Evolutionary conservation across 2,888 invertebrate species (phyloP).

Genomic region (Trisateles emortualis): DNA sequence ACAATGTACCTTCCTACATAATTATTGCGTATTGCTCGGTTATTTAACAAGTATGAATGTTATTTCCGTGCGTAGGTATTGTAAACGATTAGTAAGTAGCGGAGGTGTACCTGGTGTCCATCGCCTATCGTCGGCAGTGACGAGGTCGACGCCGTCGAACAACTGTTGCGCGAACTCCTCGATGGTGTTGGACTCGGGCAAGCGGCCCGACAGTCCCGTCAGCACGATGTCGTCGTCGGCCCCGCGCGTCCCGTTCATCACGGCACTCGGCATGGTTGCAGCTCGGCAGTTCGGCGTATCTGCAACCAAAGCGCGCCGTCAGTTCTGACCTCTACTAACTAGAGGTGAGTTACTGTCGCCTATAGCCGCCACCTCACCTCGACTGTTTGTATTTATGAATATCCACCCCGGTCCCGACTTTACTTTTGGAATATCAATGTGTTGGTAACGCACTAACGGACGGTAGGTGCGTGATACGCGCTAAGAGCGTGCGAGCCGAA

Average conservation of each 20-base stretch:
- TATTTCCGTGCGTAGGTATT: not conserved
- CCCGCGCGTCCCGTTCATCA: conserved; percentile 67
- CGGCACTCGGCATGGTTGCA: conserved; percentile 71
- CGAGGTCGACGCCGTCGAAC: conserved; percentile 96
- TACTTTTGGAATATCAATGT: conserved; percentile 29
- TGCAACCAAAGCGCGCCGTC: conserved; percentile 55
- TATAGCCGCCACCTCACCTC: conserved; percentile 30
- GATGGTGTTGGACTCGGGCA: conserved; percentile 96
- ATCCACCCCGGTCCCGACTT: conserved; percentile 16
- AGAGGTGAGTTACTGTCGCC: no score
- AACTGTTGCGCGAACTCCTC: conserved; percentile 97
- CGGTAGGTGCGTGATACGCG: conserved; percentile 47
- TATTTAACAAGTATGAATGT: no score
- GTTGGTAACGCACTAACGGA: conserved; percentile 21
- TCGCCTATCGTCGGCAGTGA: conserved; percentile 96
- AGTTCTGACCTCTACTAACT: conserved; percentile 9
- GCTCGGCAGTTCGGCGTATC: conserved; percentile 45
- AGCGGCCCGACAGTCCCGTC: conserved; percentile 94
- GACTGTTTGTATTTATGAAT: not conserved
- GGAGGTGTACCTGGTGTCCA: conserved; percentile 93
- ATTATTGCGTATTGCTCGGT: not conserved
- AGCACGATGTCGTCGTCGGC: conserved; percentile 91
- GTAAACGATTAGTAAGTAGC: no score
- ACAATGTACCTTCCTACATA: no score
- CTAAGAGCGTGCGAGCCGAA: conserved; percentile 61